Evolutionary conservation across 2,797 vertebrate species (phyloP), one percentile per base, ranked within the genome.

Genomic region (Etheostoma nigrum): DNA sequence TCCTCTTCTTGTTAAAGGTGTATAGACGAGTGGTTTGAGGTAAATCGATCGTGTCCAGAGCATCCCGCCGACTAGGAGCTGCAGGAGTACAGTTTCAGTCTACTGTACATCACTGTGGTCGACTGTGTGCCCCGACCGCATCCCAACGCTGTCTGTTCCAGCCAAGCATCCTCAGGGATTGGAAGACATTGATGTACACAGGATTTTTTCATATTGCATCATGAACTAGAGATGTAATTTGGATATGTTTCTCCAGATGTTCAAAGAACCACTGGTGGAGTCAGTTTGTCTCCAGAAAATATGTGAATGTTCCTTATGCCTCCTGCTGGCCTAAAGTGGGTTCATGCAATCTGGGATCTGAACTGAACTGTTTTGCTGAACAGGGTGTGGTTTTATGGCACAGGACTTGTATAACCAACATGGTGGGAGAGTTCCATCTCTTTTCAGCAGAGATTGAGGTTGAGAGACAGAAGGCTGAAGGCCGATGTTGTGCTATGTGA

Each of bases 11-110:
- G 21, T 81, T 84, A 63, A 91, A 99, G 98, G 88, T 99, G 98
- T 92, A 99, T 99, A 96, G 97, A 99, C 67, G 96, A 97, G 86
- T 99, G 98, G 98, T 99, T 99, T 93, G 95, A 97, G 94, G 97
- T 99, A 91, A 99, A 98, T 88, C 95, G 98, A 92, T 99, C 97
- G 18, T 99, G 98, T 91, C 98, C 98, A 74, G 97, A 99, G 89
- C 98, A 99, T 92, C 98, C 98, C 13, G 91, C 96, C 9, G 96
- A 99, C 91, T 98, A 97, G 96, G 86, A 86, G 61, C 83, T 61
- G 52, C 63, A 44, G 40, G 65, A 21, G 68, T 65, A 40, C 72
- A 40, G 67, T 63, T 72, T 79, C 45, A 72, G 53, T 21, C 66
- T 45, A 47, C 76, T 74, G 64, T 66, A 51, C 69, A 6, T 77